A percentile compares a stretch with the other conserved stretches of the same genome.
Conservation (phyloP, 2,888 invertebrate genomes). For the Monoplex corrugatus region DNA sequence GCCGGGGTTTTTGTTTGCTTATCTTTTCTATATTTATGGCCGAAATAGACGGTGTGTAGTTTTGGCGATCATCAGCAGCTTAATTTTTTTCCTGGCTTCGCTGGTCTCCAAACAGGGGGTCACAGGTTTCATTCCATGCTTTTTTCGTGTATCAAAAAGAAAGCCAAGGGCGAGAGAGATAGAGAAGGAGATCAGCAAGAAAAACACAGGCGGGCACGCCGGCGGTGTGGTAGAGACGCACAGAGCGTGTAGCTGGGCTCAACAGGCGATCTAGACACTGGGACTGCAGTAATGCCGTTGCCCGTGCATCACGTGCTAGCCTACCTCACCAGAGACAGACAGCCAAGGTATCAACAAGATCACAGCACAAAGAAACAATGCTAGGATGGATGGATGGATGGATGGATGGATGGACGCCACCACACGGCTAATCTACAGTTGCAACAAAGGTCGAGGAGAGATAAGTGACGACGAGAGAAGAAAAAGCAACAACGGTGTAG, state of each 20-base stretch:
- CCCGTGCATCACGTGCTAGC: conserved; percentile 20
- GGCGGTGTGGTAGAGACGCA: not conserved
- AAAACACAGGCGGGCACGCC: not conserved
- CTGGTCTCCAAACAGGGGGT: no score
- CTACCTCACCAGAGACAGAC: not conserved
- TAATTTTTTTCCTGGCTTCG: no score
- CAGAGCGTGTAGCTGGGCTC: not conserved
- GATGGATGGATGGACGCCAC: no score
- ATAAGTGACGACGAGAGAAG: no score
- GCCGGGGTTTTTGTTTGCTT: no score
- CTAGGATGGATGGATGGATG: not conserved
- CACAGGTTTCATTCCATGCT: no score
- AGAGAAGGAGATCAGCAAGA: not conserved
- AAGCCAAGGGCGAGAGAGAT: not conserved
- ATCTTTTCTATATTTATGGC: no score
- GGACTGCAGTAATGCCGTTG: conserved; percentile 20
- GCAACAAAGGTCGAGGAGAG: no score
- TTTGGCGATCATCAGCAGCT: no score
- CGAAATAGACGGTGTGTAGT: no score
- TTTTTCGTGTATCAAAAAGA: no score
- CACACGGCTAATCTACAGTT: no score
- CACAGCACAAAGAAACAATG: not conserved
- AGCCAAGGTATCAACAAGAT: conserved; percentile 15
- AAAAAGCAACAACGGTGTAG: not conserved
- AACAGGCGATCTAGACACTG: conserved; percentile 20